These are phyloP conservation scores for Castor canadensis DNA, from an alignment of 2,113 vertebrate species.

Conservation along the genomic window DNA sequence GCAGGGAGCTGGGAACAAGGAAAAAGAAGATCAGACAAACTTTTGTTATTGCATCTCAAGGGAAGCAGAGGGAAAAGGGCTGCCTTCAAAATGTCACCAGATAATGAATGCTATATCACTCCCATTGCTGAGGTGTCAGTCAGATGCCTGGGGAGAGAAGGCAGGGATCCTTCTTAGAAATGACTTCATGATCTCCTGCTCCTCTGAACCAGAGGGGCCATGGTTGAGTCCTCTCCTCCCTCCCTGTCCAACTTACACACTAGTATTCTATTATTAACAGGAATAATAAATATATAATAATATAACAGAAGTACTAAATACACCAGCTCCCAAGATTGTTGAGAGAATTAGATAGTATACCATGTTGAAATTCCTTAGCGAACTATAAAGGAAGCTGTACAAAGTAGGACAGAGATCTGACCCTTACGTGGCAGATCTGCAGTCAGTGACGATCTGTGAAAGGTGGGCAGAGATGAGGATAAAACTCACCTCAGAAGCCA, in stretches of 20 bases:
- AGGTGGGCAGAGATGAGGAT: too few relatives aligned
- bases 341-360: background rate
- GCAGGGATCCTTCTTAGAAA: background rate
- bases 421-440: background rate
- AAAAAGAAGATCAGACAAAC: constrained; percentile 63
- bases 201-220: background rate
- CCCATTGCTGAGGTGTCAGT: background rate
- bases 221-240: background rate
- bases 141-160: background rate
- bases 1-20: background rate
- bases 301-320: background rate
- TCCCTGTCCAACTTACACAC: too few relatives aligned
- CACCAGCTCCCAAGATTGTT: background rate
- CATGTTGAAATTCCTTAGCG: background rate
- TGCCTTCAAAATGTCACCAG: constrained; percentile 67
- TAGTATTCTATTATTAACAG: background rate
- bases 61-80: constrained; percentile 59
- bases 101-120: constrained; percentile 56
- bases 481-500: background rate
- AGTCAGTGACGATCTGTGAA: background rate
- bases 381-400: background rate
- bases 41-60: constrained; percentile 64
- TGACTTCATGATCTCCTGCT: background rate
- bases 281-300: background rate
- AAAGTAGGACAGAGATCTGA: background rate